phyloP scores from a whole-genome alignment of 1,140 invertebrate species.

The Cydia fagiglandana region DNA sequence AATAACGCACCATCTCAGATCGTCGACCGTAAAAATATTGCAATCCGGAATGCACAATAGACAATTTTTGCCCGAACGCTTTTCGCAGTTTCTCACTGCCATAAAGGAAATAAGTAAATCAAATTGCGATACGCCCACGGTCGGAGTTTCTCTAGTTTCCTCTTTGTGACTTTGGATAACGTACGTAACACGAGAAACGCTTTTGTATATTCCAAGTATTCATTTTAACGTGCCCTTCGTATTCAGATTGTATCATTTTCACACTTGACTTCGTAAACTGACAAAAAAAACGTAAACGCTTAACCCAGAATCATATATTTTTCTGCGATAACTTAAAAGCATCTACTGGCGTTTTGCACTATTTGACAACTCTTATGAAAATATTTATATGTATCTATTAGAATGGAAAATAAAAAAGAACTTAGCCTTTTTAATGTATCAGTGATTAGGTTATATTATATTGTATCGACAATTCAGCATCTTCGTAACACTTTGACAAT shows the following conservation, averaged over 20 bases:
- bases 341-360: too few species aligned
- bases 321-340: too few species aligned
- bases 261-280: too few species aligned
- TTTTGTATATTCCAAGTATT: too few species aligned
- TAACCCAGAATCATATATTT: too few species aligned
- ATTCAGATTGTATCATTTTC: too few species aligned
- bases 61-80: slow-evolving; percentile 15
- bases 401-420: too few species aligned
- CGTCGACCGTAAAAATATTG: slow-evolving; percentile 29
- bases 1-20: slow-evolving; percentile 9
- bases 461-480: background rate
- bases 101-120: slow-evolving; percentile 27
- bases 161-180: slow-evolving; percentile 12
- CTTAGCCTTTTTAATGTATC: too few species aligned
- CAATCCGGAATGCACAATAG: slow-evolving; percentile 27
- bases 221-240: too few species aligned
- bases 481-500: background rate
- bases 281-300: too few species aligned
- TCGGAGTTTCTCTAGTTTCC: background rate
- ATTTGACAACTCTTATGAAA: too few species aligned
- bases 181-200: background rate
- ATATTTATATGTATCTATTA: too few species aligned
- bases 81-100: slow-evolving; percentile 16
- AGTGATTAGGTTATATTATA: background rate
- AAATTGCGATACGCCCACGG: slow-evolving; percentile 10